Evolutionary conservation across 2,888 invertebrate species (phyloP), one percentile per base, ranked within the genome.

Genomic region (Polia nebulosa): DNA sequence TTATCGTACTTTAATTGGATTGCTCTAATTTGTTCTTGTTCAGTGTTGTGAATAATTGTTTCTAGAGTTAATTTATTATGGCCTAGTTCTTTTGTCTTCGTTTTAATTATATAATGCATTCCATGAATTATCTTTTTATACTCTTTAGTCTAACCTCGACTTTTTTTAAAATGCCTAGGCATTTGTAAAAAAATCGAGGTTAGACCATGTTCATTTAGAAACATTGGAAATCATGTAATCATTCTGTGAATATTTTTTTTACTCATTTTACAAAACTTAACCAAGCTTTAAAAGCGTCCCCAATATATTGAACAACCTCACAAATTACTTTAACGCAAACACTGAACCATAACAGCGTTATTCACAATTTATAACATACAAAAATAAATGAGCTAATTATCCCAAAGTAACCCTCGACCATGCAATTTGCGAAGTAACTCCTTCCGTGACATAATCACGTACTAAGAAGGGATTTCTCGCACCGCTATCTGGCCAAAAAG

Each of bases 381-480:
- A 80, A 80, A 75, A 77, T 41, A 61, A 80, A 68, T 47, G 49
- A 57, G 69, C 69, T 64, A 75, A 78, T 76, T 76, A 80, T 61
- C 63, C 63, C 71, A 64, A 55, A 67, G 58, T 71, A 34, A 62
- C 77, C 58, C 61, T 77, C 64, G 72, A 60, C 55, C 59, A 63
- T 70, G 51, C 67, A 70, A 74, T 75, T 80, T 73, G 51, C 47
- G 57, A 76, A 65, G 41, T 63, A 72, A 68, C 59, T 64, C 76
- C 65, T 61, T 41, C 32, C 68, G 77, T 69, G 83, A 71, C 77
- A 59, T 80, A 81, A 81, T 80, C 66, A 57, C 72, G 65, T 64
- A 65, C 61, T 81, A 72, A 82, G 83, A 55, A 80, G 72, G 73
- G 77, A 80, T 80, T 82, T 67, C 64, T 45, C 66, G 44, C 77